Evolutionary conservation across 2,797 vertebrate species (phyloP), one percentile per base, ranked within the genome.

Genomic region (Perdix hodgsoniae): DNA sequence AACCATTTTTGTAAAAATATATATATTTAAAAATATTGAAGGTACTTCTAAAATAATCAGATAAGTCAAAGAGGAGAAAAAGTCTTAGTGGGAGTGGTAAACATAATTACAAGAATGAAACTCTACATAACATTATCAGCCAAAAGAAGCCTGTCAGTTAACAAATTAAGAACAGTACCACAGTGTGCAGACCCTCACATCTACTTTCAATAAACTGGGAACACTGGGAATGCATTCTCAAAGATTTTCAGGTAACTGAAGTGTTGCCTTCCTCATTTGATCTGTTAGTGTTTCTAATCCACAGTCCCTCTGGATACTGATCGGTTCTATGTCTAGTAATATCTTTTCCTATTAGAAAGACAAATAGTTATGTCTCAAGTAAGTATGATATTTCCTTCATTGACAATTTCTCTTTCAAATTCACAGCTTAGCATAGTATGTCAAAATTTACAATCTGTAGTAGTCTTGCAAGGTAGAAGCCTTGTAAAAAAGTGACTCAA

Each of bases 31-130:
- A 84, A 77, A 69, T 44, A 71, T 70, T 6, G 15, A 89, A 3
- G 10, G 2, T 80, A 10, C 8, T 76, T 50, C 45, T 64, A 76
- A 84, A 63, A 2, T 31, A 14, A 45, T 40, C 6, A 50, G 66
- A 47, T 81, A 75, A 22, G 31, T 16, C 21, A 83, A 56, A 27
- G 27, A 78, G 15, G 4, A 26, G 76, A 67, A 13, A 76, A 54
- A 17, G 31, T 84, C 22, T 64, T 19, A 74, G 61, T 73, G 8
- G 6, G 14, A 66, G 11, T 45, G 0, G 0, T 29, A 16, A 12
- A 14, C 10, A 81, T 16, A 40, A n/a, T 26, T 64, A 7, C 26
- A 50, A 79, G 39, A 63, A 57, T 45, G 1, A 60, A 76, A 35
- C 3, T 70, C 37, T 59, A 82, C 3, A 2, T 31, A 40, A 84